A percentile compares a stretch with the other conserved stretches of the same genome.
Evolutionary conservation across 2,888 invertebrate species (phyloP).

Genomic region (Acleris cristana): DNA sequence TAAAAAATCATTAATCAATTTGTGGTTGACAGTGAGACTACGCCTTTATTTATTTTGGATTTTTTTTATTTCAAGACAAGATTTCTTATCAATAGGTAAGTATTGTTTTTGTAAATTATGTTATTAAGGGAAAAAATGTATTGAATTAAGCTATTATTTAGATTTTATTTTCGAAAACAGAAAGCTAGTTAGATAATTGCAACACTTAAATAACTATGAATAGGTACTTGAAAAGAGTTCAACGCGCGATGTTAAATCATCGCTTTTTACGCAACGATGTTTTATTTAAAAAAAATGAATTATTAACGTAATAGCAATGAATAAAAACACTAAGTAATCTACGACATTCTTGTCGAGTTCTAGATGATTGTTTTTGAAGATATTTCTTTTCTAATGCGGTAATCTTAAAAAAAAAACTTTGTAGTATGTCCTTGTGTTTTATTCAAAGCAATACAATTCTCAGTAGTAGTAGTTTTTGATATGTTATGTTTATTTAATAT

Average conservation of each 20-base stretch:
- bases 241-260: background rate
- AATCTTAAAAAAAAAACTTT: too few species aligned
- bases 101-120: background rate
- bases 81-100: slow-evolving; percentile 16
- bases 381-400: too few species aligned
- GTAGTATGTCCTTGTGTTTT: too few species aligned
- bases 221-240: background rate
- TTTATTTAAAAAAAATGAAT: background rate
- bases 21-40: slow-evolving; percentile 42
- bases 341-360: too few species aligned
- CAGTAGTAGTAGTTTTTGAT: too few species aligned
- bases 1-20: slow-evolving; percentile 62
- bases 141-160: background rate
- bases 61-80: background rate
- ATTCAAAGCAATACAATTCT: too few species aligned
- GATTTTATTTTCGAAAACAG: too few species aligned
- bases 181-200: too few species aligned
- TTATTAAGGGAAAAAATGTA: background rate
- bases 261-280: background rate
- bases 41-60: slow-evolving; percentile 14
- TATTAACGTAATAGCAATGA: too few species aligned
- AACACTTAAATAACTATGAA: background rate
- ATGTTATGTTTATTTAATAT: too few species aligned
- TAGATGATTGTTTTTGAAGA: too few species aligned
- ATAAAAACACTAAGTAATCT: too few species aligned